Evolutionary conservation across 2,113 vertebrate species (phyloP).

Genomic region (Galeopterus variegatus): DNA sequence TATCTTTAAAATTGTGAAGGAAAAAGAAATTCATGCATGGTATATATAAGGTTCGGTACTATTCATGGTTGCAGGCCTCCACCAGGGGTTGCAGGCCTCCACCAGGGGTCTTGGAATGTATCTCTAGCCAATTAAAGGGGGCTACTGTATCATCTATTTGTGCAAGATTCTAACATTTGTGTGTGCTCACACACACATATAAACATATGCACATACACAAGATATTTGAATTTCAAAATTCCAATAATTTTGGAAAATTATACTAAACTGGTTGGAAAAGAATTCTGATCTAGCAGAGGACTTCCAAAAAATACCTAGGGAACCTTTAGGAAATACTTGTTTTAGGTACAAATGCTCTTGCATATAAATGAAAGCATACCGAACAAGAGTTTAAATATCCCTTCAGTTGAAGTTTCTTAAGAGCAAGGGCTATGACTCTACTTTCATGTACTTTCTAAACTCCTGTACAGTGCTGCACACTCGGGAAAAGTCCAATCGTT

Average conservation of each 20-base stretch:
- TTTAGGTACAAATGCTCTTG: background rate
- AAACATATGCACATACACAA: background rate
- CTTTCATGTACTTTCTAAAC: background rate
- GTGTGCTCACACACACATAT: background rate
- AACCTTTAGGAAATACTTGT: background rate
- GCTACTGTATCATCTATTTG: background rate
- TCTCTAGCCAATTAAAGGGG: too few species aligned
- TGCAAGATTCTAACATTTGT: background rate
- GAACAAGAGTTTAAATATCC: background rate
- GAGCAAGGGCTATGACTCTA: background rate
- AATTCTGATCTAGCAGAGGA: constrained; percentile 18
- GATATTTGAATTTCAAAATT: background rate
- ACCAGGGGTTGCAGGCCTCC: too few species aligned
- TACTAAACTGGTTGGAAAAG: background rate
- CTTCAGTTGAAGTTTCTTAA: background rate
- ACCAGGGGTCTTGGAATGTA: too few species aligned
- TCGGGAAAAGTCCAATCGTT: background rate
- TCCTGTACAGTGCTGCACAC: background rate
- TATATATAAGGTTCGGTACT: too few species aligned
- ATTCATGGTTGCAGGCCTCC: too few species aligned
- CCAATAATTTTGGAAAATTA: background rate
- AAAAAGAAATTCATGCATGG: too few species aligned
- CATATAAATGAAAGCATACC: background rate
- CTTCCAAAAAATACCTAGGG: background rate
- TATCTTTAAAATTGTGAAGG: too few species aligned